Evolutionary conservation across 1,140 invertebrate genomes (phyloP).

Genomic region (Gonatopus flavifemur): DNA sequence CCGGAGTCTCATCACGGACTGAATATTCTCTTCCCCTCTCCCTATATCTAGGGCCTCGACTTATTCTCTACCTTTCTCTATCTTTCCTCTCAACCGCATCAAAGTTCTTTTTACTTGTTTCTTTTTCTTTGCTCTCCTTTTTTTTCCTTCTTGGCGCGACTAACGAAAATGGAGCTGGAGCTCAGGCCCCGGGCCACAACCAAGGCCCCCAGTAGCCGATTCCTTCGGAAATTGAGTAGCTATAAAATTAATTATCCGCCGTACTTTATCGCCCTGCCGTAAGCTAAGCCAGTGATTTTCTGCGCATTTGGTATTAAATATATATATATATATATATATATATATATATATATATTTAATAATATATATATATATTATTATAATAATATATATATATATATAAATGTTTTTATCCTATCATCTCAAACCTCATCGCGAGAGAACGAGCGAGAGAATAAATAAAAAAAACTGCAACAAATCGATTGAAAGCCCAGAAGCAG

Average conservation of each 20-base stretch:
- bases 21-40: conserved; percentile 39
- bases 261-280: conserved; percentile 47
- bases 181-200: too few species aligned
- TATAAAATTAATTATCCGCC: conserved; percentile 60
- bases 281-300: too few species aligned
- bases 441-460: too few species aligned
- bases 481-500: conserved; percentile 22
- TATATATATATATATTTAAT: too few species aligned
- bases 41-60: background rate
- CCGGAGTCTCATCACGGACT: conserved; percentile 48
- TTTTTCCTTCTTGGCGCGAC: conserved; percentile 31
- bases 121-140: too few species aligned
- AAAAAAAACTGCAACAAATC: too few species aligned
- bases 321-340: too few species aligned
- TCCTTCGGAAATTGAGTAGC: conserved; percentile 58
- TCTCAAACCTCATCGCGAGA: too few species aligned
- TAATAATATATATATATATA: too few species aligned
- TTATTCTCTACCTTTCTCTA: background rate
- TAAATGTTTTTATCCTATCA: too few species aligned
- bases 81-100: background rate
- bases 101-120: conserved; percentile 19
- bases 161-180: conserved; percentile 49
- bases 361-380: too few species aligned
- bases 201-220: conserved; percentile 52
- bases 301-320: too few species aligned